Evolutionary conservation across 2,113 vertebrate genomes (phyloP).

Genomic region (Ibidorhyncha struthersii): DNA sequence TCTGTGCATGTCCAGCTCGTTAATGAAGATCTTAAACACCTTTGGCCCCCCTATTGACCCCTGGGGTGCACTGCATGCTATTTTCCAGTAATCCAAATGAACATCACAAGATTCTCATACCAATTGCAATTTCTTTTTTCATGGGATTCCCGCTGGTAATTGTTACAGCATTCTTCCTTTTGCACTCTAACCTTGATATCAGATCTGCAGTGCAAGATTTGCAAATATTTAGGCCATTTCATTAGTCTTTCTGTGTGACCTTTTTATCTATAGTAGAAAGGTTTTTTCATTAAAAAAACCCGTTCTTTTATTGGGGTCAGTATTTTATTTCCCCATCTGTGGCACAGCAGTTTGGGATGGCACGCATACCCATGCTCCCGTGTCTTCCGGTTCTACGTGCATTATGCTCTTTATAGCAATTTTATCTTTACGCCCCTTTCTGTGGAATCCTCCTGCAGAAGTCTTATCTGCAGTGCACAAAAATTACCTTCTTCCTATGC

Average conservation of each 20-base stretch:
- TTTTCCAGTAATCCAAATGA: not conserved
- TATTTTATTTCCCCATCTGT: not conserved
- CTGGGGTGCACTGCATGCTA: accelerated
- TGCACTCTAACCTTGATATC: not conserved
- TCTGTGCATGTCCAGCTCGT: accelerated
- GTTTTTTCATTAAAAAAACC: not conserved
- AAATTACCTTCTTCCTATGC: not conserved
- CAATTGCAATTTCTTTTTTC: not conserved
- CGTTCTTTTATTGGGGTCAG: not conserved
- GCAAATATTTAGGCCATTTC: not conserved
- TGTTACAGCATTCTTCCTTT: not conserved
- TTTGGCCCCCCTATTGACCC: accelerated
- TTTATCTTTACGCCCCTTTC: not conserved
- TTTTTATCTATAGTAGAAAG: not conserved
- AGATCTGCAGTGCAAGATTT: not conserved
- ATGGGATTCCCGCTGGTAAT: not conserved
- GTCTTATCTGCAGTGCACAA: not conserved
- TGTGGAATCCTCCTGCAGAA: not conserved
- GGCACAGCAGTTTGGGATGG: not conserved
- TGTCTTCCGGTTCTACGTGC: not conserved
- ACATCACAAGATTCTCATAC: accelerated
- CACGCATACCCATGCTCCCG: not conserved
- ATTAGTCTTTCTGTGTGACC: not conserved
- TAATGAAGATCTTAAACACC: accelerated
- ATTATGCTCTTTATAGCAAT: not conserved